phyloP scores from a whole-genome alignment of 2,797 vertebrate genomes.

The Adelosebastes latens region DNA sequence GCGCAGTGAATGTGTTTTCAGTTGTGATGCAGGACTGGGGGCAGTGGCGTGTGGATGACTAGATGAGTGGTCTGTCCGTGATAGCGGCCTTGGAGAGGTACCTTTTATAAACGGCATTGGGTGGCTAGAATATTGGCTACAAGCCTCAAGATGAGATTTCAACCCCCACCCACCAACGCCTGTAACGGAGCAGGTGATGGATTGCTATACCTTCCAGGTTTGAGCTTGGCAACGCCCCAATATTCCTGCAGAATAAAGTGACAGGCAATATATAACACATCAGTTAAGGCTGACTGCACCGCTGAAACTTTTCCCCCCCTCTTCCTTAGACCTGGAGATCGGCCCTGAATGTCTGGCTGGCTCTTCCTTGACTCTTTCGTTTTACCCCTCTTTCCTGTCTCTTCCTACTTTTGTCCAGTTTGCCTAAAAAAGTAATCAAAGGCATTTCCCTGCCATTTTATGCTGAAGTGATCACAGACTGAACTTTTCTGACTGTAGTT shows the following conservation, averaged over 20 bases:
- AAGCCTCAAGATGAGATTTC: conserved; percentile 82
- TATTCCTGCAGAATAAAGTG: conserved; percentile 85
- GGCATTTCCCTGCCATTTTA: conserved; percentile 28
- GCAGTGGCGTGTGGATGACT: conserved; percentile 55
- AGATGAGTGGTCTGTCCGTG: conserved; percentile 71
- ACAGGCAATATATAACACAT: conserved; percentile 87
- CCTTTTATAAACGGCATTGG: conserved; percentile 71
- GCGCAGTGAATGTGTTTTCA: conserved; percentile 9
- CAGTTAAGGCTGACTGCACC: conserved; percentile 82
- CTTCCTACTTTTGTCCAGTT: background rate
- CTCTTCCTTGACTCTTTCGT: conserved; percentile 27
- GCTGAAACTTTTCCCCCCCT: conserved; percentile 49
- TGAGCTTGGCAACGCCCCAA: conserved; percentile 84
- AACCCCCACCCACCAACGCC: conserved; percentile 52
- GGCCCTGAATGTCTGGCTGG: conserved; percentile 58
- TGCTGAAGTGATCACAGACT: conserved; percentile 26
- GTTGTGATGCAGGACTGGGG: conserved; percentile 24
- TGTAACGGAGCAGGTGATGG: conserved; percentile 80
- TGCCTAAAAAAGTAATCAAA: conserved; percentile 30
- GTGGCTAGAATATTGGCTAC: conserved; percentile 79
- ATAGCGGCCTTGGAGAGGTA: conserved; percentile 76
- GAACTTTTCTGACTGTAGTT: conserved; percentile 21
- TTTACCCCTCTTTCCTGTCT: background rate
- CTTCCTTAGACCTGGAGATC: conserved; percentile 52
- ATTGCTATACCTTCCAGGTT: conserved; percentile 83